Evolutionary conservation across 2,797 vertebrate genomes (phyloP), one percentile per base, ranked within the genome.

Genomic region (Hyperoplus lanceolatus): DNA sequence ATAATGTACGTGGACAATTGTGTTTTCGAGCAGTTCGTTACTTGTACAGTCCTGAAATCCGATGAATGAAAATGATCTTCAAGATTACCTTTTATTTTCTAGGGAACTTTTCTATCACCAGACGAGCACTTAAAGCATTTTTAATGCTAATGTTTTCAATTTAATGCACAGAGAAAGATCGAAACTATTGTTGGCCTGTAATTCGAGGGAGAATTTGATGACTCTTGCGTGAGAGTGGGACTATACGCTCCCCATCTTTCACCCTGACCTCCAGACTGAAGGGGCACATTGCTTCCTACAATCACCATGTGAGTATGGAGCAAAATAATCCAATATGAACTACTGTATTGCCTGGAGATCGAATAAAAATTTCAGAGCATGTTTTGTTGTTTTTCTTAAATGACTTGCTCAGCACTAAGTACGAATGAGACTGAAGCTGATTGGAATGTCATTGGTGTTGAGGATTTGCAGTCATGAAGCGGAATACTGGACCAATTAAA

Each of bases 31-130:
- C 42, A 51, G 6, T 73, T 43, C 75, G 57, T 57, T 46, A 39
- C 51, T 53, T 55, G n/a, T 69, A 58, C 15, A 8, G n/a, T 77
- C 21, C 51, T 54, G 39, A 74, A 74, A 78, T 58, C 14, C 18
- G 55, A 70, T 14, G 4, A n/a, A 53, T 53, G 3, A 9, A 16
- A n/a, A n/a, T n/a, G 18, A 53, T n/a, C 50, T 53, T n/a, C 10
- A 45, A 45, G 10, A 18, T 16, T n/a, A 6, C 11, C 50, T n/a
- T 51, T 51, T 6, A 6, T 5, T 43, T 51, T 55, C 13, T 1
- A 73, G 10, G 11, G 3, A 56, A 8, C 41, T 5, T 18, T 55
- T 21, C 50, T 18, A 9, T 36, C 16, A 29, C 4, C 15, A 6
- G n/a, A 58, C 48, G 39, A n/a, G 4, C 42, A 63, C 18, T 3